Conservation (phyloP, 2,888 invertebrate species). For the Drosophila ezoana region DNA sequence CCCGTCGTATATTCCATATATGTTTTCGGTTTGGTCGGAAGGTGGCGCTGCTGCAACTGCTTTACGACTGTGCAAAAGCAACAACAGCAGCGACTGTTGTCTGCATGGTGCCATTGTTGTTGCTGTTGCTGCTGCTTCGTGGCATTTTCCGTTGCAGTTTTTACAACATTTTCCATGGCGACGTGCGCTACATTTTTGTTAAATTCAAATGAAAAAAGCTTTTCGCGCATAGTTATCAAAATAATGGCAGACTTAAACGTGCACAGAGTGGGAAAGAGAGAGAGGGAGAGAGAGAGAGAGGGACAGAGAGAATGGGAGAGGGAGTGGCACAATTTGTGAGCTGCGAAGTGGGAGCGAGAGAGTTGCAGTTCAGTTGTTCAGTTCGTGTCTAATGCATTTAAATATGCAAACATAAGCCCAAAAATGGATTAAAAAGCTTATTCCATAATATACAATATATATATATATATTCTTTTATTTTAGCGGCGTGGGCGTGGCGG, state of each 20-base stretch:
- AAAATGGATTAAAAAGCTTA: constrained; percentile 67
- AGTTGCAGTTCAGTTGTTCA: constrained; percentile 7
- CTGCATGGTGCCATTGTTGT: constrained; percentile 45
- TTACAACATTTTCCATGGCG: constrained; percentile 63
- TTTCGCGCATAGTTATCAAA: constrained; percentile 77
- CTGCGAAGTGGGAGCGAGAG: neutral
- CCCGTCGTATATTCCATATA: constrained; percentile 5
- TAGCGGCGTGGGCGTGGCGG: constrained; percentile 48
- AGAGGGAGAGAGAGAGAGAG: neutral
- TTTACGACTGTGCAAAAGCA: constrained; percentile 62
- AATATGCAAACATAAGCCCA: constrained; percentile 41
- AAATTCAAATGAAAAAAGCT: constrained; percentile 78
- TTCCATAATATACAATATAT: constrained; percentile 10
- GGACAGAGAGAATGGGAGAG: neutral
- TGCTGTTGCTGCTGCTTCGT: constrained; percentile 38
- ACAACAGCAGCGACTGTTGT: constrained; percentile 47
- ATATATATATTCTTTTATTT: neutral
- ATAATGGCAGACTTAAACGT: constrained; percentile 64
- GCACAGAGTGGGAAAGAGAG: constrained; percentile 9
- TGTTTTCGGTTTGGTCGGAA: constrained; percentile 57
- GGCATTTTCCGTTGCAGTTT: constrained; percentile 69
- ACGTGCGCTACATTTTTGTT: constrained; percentile 52
- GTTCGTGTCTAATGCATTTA: constrained; percentile 52
- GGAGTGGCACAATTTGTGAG: neutral
- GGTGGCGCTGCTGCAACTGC: constrained; percentile 76